A percentile compares a stretch with the other conserved stretches of the same genome.
Evolutionary conservation across 2,113 vertebrate species (phyloP).

Genomic region (Conger conger): DNA sequence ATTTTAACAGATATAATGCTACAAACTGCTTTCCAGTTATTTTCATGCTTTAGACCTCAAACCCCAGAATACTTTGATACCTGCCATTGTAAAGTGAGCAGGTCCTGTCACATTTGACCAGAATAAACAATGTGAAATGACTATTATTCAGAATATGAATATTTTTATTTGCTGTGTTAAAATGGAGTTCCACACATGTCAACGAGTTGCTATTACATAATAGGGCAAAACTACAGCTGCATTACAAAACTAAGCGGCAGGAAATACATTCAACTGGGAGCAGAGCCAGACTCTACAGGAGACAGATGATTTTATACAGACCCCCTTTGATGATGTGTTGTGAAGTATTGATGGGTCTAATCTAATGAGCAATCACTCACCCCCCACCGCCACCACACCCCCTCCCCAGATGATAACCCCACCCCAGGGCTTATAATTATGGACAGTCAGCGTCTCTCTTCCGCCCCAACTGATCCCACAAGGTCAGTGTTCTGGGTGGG

Average conservation of each 20-base stretch:
- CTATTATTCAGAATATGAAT: no score
- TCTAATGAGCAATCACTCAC: neutral
- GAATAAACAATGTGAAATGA: neutral
- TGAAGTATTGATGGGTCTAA: neutral
- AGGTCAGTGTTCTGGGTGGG: conserved; percentile 55
- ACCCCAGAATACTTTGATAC: no score
- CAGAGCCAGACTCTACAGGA: neutral
- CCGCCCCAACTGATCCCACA: conserved; percentile 61
- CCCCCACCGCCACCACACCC: neutral
- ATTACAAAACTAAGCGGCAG: no score
- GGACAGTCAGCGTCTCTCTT: conserved; percentile 54
- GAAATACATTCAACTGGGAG: no score
- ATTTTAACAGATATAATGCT: no score
- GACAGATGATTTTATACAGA: neutral
- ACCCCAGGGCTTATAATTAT: conserved; percentile 60
- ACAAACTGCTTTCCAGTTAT: no score
- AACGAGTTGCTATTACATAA: no score
- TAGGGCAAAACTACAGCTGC: no score
- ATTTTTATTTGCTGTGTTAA: no score
- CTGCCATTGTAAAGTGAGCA: no score
- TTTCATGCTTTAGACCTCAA: no score
- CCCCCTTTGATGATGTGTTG: neutral
- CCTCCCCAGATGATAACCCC: neutral
- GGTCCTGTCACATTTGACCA: neutral
- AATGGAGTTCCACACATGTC: no score